Evolutionary conservation across 2,888 invertebrate genomes (phyloP), one percentile per base, ranked within the genome.

Genomic region (Spilarctia lutea): DNA sequence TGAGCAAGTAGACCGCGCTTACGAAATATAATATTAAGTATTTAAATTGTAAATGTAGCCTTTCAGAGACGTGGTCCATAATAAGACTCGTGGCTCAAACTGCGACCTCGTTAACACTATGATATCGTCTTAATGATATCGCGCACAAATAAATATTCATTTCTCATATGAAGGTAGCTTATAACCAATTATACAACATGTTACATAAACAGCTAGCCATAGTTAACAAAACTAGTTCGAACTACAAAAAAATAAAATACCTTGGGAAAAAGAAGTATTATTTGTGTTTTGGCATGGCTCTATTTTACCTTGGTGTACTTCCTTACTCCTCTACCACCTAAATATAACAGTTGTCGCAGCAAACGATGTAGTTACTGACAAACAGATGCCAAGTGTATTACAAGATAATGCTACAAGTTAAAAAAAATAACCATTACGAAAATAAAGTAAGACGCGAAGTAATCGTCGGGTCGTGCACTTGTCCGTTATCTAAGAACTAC

Each of bases 21-120:
- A 75, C 78, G 63, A 83, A 84, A 84, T 78, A 74, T 81, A 45
- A 84, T 83, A 76, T 83, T 72, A 68, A 70, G 69, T 33, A 78
- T 78, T 84, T 79, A 67, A 79, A 74, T 76, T 82, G 71, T 68
- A 79, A 76, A 81, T 75, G 60, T 75, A 74, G 75, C 79, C 75
- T 75, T 76, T 18, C 18, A 75, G 68, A 63, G 72, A 71, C 72
- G 73, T 79, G 75, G 66, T 27, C 63, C 18, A 27, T 10, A 42
- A 30, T 24, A 30, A 63, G 27, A 63, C 6, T 27, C 4, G 42
- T 6, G 42, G 27, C 30, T 45, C 13, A 42, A 27, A 42, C 11
- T 30, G 27, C 60, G 27, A 6, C 13, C 65, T 39, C 20, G 35
- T 65, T 65, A 39, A 35, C 1, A 24, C 35, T 65, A 1, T 24